Conservation (phyloP, 2,797 vertebrate species). For the Bryconaethiops microstoma region DNA sequence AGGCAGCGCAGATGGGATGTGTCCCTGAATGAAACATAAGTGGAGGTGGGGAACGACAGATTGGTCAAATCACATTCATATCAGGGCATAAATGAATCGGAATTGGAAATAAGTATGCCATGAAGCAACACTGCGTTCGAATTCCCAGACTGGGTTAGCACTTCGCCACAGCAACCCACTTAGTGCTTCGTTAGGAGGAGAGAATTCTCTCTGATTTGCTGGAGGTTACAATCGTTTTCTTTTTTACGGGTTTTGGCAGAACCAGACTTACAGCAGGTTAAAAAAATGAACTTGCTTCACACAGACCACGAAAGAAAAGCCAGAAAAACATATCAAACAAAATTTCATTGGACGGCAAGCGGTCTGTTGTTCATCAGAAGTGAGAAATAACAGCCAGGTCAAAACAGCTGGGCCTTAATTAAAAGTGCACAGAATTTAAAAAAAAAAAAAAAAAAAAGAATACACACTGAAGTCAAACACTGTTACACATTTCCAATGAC, state of each 20-base stretch:
- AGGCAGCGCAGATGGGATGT: slow-evolving; percentile 38
- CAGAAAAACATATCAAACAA: background rate
- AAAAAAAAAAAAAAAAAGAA: too few relatives aligned
- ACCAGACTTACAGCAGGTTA: background rate
- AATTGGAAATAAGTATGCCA: slow-evolving; percentile 41
- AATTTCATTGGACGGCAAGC: background rate
- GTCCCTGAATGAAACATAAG: slow-evolving; percentile 49
- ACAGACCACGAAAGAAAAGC: background rate
- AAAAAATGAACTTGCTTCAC: background rate
- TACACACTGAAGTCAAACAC: background rate
- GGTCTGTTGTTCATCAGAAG: background rate
- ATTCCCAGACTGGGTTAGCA: slow-evolving; percentile 7
- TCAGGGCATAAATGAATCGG: slow-evolving; percentile 46
- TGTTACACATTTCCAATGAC: slow-evolving; percentile 18
- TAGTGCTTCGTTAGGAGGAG: slow-evolving; percentile 5
- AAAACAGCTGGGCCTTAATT: background rate
- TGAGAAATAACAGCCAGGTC: background rate
- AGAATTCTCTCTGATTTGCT: slow-evolving; percentile 9
- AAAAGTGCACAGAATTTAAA: background rate
- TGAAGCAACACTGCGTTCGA: slow-evolving; percentile 26
- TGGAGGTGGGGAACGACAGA: slow-evolving; percentile 35
- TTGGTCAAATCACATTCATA: slow-evolving; percentile 45
- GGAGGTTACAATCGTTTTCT: slow-evolving; percentile 7
- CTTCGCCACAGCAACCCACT: background rate
- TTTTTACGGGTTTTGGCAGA: slow-evolving; percentile 6